Evolutionary conservation across 2,113 vertebrate species (phyloP).

Genomic region (Oryzias melastigma): DNA sequence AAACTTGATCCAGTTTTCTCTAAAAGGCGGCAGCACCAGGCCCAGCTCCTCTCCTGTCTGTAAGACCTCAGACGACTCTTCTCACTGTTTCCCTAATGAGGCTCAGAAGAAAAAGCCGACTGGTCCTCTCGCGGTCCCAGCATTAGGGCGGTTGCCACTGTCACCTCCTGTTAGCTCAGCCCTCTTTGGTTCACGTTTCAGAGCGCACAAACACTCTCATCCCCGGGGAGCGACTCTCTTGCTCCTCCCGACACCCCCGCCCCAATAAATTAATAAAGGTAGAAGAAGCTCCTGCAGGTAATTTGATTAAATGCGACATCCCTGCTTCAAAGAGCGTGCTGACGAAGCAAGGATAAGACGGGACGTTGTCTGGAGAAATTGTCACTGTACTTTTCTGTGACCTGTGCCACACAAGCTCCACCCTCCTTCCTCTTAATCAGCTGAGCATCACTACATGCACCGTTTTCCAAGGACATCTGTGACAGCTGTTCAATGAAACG

Average conservation of each 20-base stretch:
- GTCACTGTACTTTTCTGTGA: slow-evolving; percentile 62
- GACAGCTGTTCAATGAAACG: slow-evolving; percentile 51
- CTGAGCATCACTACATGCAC: slow-evolving; percentile 34
- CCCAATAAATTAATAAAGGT: slow-evolving; percentile 74
- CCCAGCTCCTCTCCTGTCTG: slow-evolving; percentile 38
- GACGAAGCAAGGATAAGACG: slow-evolving; percentile 68
- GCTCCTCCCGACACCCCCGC: slow-evolving; percentile 37
- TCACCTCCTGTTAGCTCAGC: slow-evolving; percentile 71
- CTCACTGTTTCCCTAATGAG: slow-evolving; percentile 66
- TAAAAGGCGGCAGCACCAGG: slow-evolving; percentile 32
- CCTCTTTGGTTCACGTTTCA: slow-evolving; percentile 58
- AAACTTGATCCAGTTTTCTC: slow-evolving; percentile 34
- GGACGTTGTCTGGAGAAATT: slow-evolving; percentile 69
- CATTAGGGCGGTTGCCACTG: slow-evolving; percentile 63
- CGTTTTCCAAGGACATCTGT: slow-evolving; percentile 58
- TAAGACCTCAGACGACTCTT: slow-evolving; percentile 55
- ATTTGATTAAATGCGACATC: slow-evolving; percentile 77
- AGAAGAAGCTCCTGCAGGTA: slow-evolving; percentile 67
- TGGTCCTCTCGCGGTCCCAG: slow-evolving; percentile 58
- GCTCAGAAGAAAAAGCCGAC: slow-evolving; percentile 58
- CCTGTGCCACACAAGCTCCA: slow-evolving; percentile 37
- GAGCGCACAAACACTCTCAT: slow-evolving; percentile 65
- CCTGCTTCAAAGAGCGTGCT: slow-evolving; percentile 70
- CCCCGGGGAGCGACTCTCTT: slow-evolving; percentile 56
- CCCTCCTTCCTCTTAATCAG: slow-evolving; percentile 32